These are phyloP conservation scores for Eretmocerus hayati DNA, from an alignment of 2,888 invertebrate species.

Conservation along the genomic window DNA sequence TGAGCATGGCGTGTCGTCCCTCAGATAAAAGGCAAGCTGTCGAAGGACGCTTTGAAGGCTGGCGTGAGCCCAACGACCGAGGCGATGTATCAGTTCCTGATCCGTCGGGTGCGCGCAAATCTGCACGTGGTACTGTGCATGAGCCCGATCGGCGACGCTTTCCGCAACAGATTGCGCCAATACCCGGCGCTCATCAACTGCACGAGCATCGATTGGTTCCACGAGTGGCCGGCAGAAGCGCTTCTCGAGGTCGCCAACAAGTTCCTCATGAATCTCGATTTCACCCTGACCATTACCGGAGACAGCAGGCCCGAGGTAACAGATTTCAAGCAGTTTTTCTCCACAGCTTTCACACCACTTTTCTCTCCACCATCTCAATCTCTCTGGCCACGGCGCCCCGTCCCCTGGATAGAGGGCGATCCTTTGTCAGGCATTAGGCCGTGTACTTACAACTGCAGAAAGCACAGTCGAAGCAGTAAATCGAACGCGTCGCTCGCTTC, in stretches of 20 bases:
- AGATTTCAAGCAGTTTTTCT: neutral
- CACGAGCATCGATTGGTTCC: constrained; percentile 86
- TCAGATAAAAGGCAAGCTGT: constrained; percentile 57
- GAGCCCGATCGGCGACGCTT: constrained; percentile 82
- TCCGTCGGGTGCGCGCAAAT: constrained; percentile 68
- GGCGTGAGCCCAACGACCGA: constrained; percentile 60
- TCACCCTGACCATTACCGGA: constrained; percentile 65
- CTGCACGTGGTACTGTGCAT: constrained; percentile 78
- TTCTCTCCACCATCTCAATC: too few species aligned
- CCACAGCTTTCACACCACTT: too few species aligned
- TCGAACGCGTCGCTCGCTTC: too few species aligned
- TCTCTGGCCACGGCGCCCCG: too few species aligned
- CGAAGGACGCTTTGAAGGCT: constrained; percentile 53
- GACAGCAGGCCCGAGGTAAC: constrained; percentile 48
- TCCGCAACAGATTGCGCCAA: constrained; percentile 76
- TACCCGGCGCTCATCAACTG: constrained; percentile 84
- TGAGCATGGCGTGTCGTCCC: constrained; percentile 11
- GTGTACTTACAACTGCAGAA: too few species aligned
- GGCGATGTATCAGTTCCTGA: constrained; percentile 66
- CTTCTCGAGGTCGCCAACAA: constrained; percentile 82
- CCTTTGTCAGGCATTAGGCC: too few species aligned
- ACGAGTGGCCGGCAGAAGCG: constrained; percentile 82
- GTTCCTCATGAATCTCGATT: constrained; percentile 66
- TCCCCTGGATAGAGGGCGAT: too few species aligned
- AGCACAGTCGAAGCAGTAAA: too few species aligned